Evolutionary conservation across 2,113 vertebrate genomes (phyloP), one percentile per base, ranked within the genome.

Genomic region (Salvator merianae): DNA sequence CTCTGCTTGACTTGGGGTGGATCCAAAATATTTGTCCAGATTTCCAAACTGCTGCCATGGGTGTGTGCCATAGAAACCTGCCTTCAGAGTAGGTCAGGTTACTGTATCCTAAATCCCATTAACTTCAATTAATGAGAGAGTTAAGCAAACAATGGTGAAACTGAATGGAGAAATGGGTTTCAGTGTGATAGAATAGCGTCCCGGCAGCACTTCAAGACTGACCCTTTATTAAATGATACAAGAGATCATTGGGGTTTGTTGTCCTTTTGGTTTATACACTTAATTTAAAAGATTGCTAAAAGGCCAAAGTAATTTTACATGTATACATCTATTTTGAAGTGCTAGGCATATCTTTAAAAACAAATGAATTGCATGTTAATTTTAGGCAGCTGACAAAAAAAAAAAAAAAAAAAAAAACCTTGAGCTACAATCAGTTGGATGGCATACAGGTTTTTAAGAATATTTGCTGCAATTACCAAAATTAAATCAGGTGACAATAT

Each of bases 401-500:
- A 18, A 59, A 59, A 20, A 20, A 59, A 59, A 20, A 20, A 59
- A 59, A 18, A 5, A 53, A 53, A 53, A n/a, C n/a, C 16, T 16
- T 59, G 79, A 0, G 28, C 85, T n/a, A 79, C 18, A 5, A 32
- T 22, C 34, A 7, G 26, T 87, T 82, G 55, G 79, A 86, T 38
- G 78, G 75, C 40, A 36, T 18, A 32, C 55, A 16, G 13, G 18
- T 65, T 63, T 36, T 78, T 63, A 65, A 78, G 13, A 30, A 30
- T 40, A 53, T 83, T 83, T n/a, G 62, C 32, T 66, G 30, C 36
- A 73, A 81, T 71, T 2, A 83, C 7, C 75, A 78, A 75, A 85
- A 50, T 62, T 50, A 79, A 74, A 81, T 26, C 9, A 79, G 50
- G 55, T n/a, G 87, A 84, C 75, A 34, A 85, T 43, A 87, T 86